Evolutionary conservation across 1,140 invertebrate genomes (phyloP).

Genomic region (Saxidomus purpurata): DNA sequence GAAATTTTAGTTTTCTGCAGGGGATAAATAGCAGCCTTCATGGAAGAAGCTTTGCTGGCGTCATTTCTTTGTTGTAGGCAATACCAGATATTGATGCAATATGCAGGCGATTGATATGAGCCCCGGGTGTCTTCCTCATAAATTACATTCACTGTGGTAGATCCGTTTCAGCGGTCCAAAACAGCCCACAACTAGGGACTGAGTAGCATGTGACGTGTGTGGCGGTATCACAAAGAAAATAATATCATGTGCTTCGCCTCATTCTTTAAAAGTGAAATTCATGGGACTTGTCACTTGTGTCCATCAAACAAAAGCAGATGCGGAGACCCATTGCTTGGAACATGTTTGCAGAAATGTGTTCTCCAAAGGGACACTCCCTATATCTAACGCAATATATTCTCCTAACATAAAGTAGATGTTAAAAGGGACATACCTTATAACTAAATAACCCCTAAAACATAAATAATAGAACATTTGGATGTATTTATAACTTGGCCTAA

Average conservation of each 20-base stretch:
- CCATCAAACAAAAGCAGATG: conserved; percentile 38
- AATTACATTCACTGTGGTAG: conserved; percentile 41
- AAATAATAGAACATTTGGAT: too few species aligned
- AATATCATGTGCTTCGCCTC: conserved; percentile 20
- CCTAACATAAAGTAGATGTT: too few species aligned
- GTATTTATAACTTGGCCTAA: too few species aligned
- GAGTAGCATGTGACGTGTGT: conserved; percentile 25
- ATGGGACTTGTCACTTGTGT: conserved; percentile 49
- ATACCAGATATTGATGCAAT: neutral
- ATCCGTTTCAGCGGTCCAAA: conserved; percentile 31
- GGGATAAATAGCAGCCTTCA: conserved; percentile 21
- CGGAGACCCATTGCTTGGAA: neutral
- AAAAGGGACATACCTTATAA: too few species aligned
- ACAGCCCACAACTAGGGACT: conserved; percentile 17
- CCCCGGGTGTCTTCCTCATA: conserved; percentile 18
- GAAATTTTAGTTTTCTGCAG: neutral
- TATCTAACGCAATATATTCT: too few species aligned
- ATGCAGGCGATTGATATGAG: neutral
- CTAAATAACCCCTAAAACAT: too few species aligned
- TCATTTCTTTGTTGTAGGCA: conserved; percentile 32
- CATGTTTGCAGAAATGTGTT: conserved; percentile 41
- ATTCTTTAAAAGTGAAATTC: conserved; percentile 19
- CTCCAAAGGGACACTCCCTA: too few species aligned
- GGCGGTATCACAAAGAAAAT: conserved; percentile 35
- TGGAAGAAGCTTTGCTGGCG: conserved; percentile 41